Evolutionary conservation across 2,888 invertebrate genomes (phyloP), one percentile per base, ranked within the genome.

Genomic region (Volucella inanis): DNA sequence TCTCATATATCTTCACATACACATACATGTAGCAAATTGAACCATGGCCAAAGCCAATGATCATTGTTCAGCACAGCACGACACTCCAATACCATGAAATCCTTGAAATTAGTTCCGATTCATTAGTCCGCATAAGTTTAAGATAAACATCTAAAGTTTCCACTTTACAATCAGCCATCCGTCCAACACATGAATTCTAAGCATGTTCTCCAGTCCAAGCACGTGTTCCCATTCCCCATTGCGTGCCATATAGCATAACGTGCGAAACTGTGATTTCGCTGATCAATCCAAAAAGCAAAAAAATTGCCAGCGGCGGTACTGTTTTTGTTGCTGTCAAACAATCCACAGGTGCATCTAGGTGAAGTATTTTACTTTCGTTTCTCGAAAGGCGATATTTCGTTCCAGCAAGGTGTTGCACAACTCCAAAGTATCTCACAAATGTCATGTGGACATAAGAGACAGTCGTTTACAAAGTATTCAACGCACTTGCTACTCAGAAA

Each of bases 321-420:
- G 45, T 38, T 47, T 39, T 43, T 15, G 14, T 10, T 14, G 8
- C 22, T 15, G 15, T 50, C 62, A 12, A 41, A 9, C 39, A 31
- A 45, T 38, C 14, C 55, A 57, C 82, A 78, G 61, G 82, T 78
- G 78, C 72, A 78, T 83, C 82, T 65, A n/a, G 49, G 43, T 31
- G 15, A 50, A 72, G 45, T 78, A 72, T 74, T 83, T 79, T 64
- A 79, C 83, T 83, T 83, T 83, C 83, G 74, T 74, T 83, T 83
- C 67, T 64, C 47, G 64, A 62, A 31, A 31, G 55, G 67, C 78
- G 83, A 74, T 78, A 83, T 64, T 72, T 82, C 61, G n/a, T 49
- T 49, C n/a, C 22, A 14, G 10, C 12, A 43, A 59, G 54, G 38
- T 72, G 71, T 65, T 72, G 41, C 72, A 76, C 74, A 52, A 67